Evolutionary conservation across 2,113 vertebrate species (phyloP).

Genomic region (Conger conger): DNA sequence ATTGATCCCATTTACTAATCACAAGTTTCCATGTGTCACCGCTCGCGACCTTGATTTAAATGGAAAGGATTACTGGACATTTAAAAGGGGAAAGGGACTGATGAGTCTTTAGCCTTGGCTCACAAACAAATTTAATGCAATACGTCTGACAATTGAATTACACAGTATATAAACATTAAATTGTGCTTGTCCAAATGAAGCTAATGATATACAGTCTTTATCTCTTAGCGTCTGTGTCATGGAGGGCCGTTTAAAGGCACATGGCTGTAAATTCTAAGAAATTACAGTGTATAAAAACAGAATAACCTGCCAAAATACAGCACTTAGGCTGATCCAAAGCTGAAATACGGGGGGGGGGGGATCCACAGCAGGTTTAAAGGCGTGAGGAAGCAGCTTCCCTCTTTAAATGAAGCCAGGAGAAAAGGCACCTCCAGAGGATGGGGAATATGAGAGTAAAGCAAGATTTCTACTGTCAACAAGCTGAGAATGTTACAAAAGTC

Average conservation of each 20-base stretch:
- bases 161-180: neutral
- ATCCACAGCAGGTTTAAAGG: no score
- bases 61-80: neutral
- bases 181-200: neutral
- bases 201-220: neutral
- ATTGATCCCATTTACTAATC: neutral
- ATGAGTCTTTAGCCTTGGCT: neutral
- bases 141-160: neutral
- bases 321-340: neutral
- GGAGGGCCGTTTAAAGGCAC: neutral
- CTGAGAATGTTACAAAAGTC: no score
- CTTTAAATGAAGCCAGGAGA: no score
- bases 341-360: neutral
- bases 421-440: no score
- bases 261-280: neutral
- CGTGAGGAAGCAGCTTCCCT: no score
- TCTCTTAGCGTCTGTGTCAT: neutral
- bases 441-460: no score
- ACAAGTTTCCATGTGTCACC: neutral
- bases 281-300: neutral
- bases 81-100: neutral
- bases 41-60: neutral
- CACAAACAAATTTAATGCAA: neutral
- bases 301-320: neutral
- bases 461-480: no score